phyloP scores from a whole-genome alignment of 2,113 vertebrate species.

The Eurypyga helias region DNA sequence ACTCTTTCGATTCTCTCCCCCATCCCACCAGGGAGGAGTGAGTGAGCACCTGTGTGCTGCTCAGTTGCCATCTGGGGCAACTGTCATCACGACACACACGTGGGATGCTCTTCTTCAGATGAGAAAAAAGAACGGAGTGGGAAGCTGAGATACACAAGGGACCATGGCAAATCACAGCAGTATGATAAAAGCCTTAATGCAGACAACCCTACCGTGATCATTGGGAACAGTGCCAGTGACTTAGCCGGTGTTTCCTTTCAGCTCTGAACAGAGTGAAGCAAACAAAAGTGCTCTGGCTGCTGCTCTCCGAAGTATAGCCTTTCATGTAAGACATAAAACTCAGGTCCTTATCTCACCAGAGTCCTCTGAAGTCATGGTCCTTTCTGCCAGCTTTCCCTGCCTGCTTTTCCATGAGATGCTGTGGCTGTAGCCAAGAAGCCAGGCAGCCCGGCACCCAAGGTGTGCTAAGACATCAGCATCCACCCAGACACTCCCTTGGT shows the following conservation, averaged over 20 bases:
- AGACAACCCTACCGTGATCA: not conserved
- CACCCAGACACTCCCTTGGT: not conserved
- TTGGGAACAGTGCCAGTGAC: not conserved
- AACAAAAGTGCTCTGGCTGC: not conserved
- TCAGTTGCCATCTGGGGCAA: no score
- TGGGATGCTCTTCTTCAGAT: not conserved
- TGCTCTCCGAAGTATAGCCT: not conserved
- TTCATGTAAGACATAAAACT: not conserved
- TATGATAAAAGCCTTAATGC: not conserved
- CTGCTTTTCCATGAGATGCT: not conserved
- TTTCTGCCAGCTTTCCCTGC: not conserved
- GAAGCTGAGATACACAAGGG: not conserved
- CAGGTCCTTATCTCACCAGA: not conserved
- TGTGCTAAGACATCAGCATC: rapidly evolving
- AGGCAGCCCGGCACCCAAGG: not conserved
- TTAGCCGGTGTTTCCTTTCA: not conserved
- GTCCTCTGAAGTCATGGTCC: not conserved
- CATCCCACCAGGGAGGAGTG: no score
- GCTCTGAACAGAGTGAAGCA: not conserved
- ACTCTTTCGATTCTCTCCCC: no score
- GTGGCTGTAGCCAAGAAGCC: rapidly evolving
- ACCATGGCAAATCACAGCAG: not conserved
- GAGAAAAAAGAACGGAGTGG: not conserved
- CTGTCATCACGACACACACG: not conserved
- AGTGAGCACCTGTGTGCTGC: no score